A percentile compares a stretch with the other conserved stretches of the same genome.
Evolutionary conservation across 2,888 invertebrate species (phyloP).

Genomic region (Ophioninae sp.): DNA sequence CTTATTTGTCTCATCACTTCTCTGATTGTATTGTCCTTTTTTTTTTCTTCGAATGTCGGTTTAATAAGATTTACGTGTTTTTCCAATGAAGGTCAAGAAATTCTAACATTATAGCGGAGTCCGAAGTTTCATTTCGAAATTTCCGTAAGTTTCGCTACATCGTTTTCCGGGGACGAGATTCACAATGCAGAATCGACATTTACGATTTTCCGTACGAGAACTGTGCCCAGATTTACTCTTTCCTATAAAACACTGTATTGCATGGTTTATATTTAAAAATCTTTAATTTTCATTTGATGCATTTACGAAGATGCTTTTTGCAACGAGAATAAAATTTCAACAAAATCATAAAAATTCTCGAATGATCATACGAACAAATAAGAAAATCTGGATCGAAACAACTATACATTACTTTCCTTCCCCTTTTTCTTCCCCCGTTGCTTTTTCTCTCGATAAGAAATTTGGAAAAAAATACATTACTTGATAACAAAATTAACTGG

Average conservation of each 20-base stretch:
- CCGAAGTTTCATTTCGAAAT: background rate
- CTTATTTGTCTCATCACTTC: background rate
- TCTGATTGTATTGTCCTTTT: background rate
- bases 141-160: background rate
- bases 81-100: background rate
- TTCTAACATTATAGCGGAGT: background rate
- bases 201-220: background rate
- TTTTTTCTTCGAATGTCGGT: background rate
- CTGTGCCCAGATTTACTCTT: background rate
- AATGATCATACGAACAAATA: background rate
- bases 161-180: background rate
- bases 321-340: background rate
- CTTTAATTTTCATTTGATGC: background rate
- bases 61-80: background rate
- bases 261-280: background rate
- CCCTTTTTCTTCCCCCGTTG: background rate
- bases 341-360: background rate
- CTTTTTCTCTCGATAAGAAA: background rate
- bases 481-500: background rate
- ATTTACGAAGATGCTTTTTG: background rate
- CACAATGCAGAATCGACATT: background rate
- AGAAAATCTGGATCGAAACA: background rate
- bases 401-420: background rate
- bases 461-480: background rate
- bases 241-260: background rate